Conservation (phyloP, 2,797 vertebrate genomes). For the Clarias fuscus region DNA sequence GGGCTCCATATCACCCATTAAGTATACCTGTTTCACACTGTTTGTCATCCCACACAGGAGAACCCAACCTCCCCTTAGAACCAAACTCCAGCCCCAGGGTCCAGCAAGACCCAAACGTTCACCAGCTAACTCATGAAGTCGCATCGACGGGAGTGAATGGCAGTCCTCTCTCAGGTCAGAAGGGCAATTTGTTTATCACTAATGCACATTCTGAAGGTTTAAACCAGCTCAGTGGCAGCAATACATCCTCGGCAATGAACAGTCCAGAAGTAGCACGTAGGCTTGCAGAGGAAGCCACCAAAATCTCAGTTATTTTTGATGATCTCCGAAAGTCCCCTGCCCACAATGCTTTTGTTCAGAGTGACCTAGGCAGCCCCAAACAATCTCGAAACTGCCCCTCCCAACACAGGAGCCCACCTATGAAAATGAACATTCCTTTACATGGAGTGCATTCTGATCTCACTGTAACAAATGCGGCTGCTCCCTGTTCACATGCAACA, state of each 20-base stretch:
- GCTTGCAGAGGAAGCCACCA: slow-evolving; percentile 68
- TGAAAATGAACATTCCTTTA: slow-evolving; percentile 80
- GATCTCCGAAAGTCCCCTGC: slow-evolving; percentile 64
- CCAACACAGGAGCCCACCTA: slow-evolving; percentile 59
- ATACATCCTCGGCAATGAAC: slow-evolving; percentile 65
- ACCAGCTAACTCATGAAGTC: slow-evolving; percentile 52
- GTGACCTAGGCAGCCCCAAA: slow-evolving; percentile 47
- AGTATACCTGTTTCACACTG: slow-evolving; percentile 61
- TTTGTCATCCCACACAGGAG: slow-evolving; percentile 58
- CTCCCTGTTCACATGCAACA: slow-evolving; percentile 51
- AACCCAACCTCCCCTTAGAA: slow-evolving; percentile 38
- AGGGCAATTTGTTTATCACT: slow-evolving; percentile 59
- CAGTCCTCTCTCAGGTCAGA: slow-evolving; percentile 61
- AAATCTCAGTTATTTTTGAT: slow-evolving; percentile 68
- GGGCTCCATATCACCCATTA: slow-evolving; percentile 47
- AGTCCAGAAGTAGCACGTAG: slow-evolving; percentile 69
- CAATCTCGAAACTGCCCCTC: slow-evolving; percentile 19
- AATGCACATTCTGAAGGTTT: slow-evolving; percentile 69
- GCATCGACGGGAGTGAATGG: slow-evolving; percentile 47
- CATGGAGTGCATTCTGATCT: slow-evolving; percentile 65
- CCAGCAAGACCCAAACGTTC: slow-evolving; percentile 44
- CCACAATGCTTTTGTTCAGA: slow-evolving; percentile 62
- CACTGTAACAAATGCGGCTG: slow-evolving; percentile 58
- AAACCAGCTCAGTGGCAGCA: slow-evolving; percentile 76
- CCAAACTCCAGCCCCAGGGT: slow-evolving; percentile 41